These are phyloP conservation scores for Imbricaverruca yamaguchii DNA, from an alignment of 2,888 invertebrate genomes.

Conservation along the genomic window DNA sequence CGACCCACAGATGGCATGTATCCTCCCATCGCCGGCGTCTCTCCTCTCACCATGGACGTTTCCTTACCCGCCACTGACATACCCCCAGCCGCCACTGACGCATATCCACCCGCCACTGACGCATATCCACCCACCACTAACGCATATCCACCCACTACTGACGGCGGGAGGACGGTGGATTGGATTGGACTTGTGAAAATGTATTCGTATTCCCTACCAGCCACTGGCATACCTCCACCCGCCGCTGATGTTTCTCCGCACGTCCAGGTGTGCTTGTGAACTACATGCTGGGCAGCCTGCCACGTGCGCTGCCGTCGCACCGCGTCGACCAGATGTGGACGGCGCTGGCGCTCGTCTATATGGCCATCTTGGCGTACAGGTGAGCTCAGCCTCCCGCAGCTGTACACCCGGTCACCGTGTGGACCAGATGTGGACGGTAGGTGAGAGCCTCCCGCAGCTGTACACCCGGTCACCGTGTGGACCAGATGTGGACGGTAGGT, in stretches of 20 bases:
- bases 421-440: conserved; percentile 24
- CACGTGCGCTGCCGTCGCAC: conserved; percentile 31
- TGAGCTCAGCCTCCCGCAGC: conserved; percentile 34
- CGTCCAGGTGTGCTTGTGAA: conserved; percentile 39
- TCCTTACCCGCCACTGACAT: no score
- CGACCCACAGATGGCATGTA: no score
- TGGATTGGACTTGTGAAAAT: neutral
- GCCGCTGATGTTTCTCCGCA: neutral
- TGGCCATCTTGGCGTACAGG: conserved; percentile 28
- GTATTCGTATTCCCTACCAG: neutral
- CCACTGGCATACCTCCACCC: neutral
- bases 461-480: no score
- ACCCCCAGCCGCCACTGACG: no score
- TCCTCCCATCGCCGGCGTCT: no score
- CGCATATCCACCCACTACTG: neutral
- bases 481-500: conserved; percentile 22
- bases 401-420: conserved; percentile 9
- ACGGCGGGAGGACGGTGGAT: neutral
- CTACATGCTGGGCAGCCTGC: conserved; percentile 38
- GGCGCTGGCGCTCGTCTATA: conserved; percentile 23
- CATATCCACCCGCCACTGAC: no score
- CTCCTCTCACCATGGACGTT: no score
- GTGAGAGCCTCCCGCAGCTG: no score
- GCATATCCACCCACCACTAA: no score
- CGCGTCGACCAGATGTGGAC: conserved; percentile 24